These are phyloP conservation scores for Ancistrus triradiatus DNA, from an alignment of 2,113 vertebrate genomes.

Conservation along the genomic window DNA sequence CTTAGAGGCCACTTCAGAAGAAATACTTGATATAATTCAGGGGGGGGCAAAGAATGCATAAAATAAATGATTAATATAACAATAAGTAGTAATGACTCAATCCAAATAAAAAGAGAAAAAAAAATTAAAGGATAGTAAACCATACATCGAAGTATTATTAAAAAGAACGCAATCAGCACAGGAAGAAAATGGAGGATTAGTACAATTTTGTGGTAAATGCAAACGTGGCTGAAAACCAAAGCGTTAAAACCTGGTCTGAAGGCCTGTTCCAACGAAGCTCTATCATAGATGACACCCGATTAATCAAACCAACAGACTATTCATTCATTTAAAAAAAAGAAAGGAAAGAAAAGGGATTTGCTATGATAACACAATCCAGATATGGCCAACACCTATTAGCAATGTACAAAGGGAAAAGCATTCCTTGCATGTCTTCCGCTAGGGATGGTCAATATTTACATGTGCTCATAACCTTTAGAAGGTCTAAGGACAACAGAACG, in stretches of 20 bases:
- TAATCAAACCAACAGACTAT: constrained; percentile 16
- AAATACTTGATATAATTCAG: constrained; percentile 68
- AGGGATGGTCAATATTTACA: constrained; percentile 41
- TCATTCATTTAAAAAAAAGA: too few species aligned
- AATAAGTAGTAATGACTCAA: constrained; percentile 66
- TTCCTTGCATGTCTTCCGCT: constrained; percentile 20
- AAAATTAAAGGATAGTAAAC: constrained; percentile 8
- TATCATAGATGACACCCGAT: constrained; percentile 7
- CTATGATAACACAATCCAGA: constrained; percentile 23
- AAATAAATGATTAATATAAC: constrained; percentile 67
- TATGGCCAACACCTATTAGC: constrained; percentile 32
- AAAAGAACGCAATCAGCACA: constrained; percentile 20
- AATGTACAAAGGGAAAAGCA: constrained; percentile 27
- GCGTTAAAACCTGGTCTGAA: constrained; percentile 6
- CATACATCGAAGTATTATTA: constrained; percentile 16
- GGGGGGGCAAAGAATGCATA: constrained; percentile 60
- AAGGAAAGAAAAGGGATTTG: constrained; percentile 34
- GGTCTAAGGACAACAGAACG: constrained; percentile 20
- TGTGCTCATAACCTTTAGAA: constrained; percentile 31
- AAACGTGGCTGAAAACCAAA: constrained; percentile 3
- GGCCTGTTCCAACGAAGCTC: constrained; percentile 7
- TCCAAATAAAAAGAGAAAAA: constrained; percentile 65
- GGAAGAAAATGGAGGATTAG: constrained; percentile 13
- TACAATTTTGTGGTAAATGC: too few species aligned
- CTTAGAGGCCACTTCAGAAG: constrained; percentile 70